These are phyloP conservation scores for Brachypteracias leptosomus DNA, from an alignment of 2,113 vertebrate species.

Conservation along the genomic window DNA sequence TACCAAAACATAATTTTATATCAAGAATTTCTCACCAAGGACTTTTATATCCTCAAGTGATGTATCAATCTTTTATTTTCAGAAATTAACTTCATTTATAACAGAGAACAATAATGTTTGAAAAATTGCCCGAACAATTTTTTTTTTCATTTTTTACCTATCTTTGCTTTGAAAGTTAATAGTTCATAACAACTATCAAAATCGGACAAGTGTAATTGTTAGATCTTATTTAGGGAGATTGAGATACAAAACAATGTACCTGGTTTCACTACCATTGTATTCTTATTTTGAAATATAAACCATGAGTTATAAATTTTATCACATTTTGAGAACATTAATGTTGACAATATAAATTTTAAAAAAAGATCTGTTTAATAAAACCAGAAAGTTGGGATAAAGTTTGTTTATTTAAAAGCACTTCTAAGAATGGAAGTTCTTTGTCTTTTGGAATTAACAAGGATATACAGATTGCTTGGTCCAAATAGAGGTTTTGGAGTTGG, in stretches of 20 bases:
- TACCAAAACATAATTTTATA: not conserved
- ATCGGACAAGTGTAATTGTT: rapidly evolving
- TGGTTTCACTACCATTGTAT: rapidly evolving
- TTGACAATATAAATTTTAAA: not conserved
- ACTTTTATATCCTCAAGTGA: not conserved
- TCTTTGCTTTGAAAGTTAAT: not conserved
- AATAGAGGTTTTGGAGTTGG: not conserved
- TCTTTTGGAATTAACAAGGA: not conserved
- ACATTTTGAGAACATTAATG: not conserved
- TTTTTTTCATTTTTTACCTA: not conserved
- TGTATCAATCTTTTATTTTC: not conserved
- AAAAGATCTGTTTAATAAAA: not conserved
- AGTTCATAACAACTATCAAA: not conserved
- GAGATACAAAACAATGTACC: not conserved
- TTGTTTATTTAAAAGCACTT: not conserved
- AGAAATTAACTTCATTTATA: not conserved
- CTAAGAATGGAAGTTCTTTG: not conserved
- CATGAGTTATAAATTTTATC: not conserved
- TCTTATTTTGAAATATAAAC: not conserved
- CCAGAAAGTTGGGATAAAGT: not conserved
- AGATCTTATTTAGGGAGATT: not conserved
- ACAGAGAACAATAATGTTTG: not conserved
- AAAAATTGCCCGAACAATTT: not conserved
- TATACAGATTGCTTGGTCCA: not conserved
- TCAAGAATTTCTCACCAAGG: not conserved